Evolutionary conservation across 2,888 invertebrate genomes (phyloP).

Genomic region (Sthenelais limicola): DNA sequence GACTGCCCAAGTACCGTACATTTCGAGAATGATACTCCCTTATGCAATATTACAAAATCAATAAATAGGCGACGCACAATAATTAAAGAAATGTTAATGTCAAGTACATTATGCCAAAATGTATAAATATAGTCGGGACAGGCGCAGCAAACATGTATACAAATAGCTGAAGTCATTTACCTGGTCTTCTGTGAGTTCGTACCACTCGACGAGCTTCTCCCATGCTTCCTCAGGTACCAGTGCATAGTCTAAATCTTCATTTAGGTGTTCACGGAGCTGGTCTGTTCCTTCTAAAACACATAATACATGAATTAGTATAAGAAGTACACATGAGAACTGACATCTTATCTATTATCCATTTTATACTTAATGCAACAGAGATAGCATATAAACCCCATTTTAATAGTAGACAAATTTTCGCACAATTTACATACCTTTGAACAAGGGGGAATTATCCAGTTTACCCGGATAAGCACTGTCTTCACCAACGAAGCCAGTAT

Average conservation of each 20-base stretch:
- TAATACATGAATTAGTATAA: neutral
- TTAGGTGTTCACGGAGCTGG: slow-evolving; percentile 72
- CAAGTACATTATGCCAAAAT: no score
- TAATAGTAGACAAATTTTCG: neutral
- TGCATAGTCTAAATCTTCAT: slow-evolving; percentile 74
- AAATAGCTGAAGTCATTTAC: no score
- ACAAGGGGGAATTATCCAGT: slow-evolving; percentile 60
- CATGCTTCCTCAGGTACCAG: slow-evolving; percentile 74
- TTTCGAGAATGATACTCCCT: neutral
- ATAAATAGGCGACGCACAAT: neutral
- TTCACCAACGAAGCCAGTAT: slow-evolving; percentile 58
- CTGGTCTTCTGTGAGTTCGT: slow-evolving; percentile 66
- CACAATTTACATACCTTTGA: slow-evolving; percentile 62
- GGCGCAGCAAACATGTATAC: no score
- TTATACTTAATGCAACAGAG: no score
- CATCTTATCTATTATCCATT: neutral
- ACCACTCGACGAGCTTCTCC: slow-evolving; percentile 72
- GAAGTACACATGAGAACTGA: neutral
- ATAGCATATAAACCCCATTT: neutral
- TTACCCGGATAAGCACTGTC: slow-evolving; percentile 52
- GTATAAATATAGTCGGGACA: no score
- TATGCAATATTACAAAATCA: neutral
- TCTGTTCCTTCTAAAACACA: slow-evolving; percentile 39
- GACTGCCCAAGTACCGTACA: no score
- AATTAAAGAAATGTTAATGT: neutral